phyloP scores from a whole-genome alignment of 1,140 invertebrate species.

The Apolygus lucorum region DNA sequence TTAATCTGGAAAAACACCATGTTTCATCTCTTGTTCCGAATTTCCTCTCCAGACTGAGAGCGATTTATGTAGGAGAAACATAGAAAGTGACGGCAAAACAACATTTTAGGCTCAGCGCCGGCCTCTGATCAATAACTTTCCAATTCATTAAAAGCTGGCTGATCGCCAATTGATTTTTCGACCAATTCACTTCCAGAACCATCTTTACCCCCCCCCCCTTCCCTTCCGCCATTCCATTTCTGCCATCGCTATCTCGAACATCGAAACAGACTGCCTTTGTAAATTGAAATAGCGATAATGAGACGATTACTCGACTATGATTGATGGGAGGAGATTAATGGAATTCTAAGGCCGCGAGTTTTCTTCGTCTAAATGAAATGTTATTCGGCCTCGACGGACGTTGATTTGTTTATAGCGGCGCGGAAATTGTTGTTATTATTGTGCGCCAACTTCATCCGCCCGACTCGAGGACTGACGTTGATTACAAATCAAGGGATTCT shows the following conservation, averaged over 20 bases:
- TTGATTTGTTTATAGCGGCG: no score
- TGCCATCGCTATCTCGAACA: neutral
- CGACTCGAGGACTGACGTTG: no score
- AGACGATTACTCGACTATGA: neutral
- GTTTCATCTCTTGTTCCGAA: no score
- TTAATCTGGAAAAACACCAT: no score
- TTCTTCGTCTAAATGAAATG: no score
- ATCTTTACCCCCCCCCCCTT: neutral
- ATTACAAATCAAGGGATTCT: no score
- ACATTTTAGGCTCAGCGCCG: neutral
- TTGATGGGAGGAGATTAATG: neutral
- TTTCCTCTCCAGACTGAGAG: no score
- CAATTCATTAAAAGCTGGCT: conserved; percentile 14
- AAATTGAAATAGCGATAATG: neutral
- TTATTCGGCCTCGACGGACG: no score
- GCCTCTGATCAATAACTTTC: conserved; percentile 9
- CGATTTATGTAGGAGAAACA: neutral
- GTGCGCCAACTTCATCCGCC: no score
- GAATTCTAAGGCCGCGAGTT: neutral
- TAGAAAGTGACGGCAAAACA: neutral
- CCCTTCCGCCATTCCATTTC: no score
- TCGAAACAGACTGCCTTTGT: neutral
- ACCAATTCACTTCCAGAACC: neutral
- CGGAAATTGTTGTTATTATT: no score
- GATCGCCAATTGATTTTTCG: conserved; percentile 9